These are phyloP conservation scores for Thalassarche chlororhynchos DNA, from an alignment of 2,113 vertebrate species.

Conservation along the genomic window DNA sequence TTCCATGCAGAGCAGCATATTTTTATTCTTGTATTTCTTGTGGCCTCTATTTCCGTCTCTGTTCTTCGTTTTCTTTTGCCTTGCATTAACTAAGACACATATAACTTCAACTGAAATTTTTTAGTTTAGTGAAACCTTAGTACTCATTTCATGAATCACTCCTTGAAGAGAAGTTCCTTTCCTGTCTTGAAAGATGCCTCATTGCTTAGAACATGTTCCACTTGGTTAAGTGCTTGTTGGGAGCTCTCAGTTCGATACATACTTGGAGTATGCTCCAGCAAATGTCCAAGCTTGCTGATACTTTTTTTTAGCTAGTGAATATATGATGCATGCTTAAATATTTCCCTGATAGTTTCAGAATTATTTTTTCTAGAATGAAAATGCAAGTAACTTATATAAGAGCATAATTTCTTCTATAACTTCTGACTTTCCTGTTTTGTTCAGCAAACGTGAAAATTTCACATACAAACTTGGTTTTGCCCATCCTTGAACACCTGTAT, in stretches of 20 bases:
- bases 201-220: not conserved
- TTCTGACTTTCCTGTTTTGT: not conserved
- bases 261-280: not conserved
- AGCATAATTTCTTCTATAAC: not conserved
- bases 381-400: not conserved
- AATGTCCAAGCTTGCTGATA: not conserved
- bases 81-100: not conserved
- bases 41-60: rapidly evolving
- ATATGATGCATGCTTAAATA: not conserved
- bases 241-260: not conserved
- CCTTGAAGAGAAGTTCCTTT: not conserved
- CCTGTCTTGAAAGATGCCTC: not conserved
- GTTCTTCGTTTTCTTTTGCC: not conserved
- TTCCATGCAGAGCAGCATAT: not conserved
- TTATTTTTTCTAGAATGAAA: not conserved
- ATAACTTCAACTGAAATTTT: not conserved
- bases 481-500: not conserved
- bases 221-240: not conserved
- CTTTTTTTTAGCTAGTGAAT: not conserved
- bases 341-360: not conserved
- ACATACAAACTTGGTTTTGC: not conserved
- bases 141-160: not conserved
- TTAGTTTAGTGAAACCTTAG: not conserved
- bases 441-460: not conserved
- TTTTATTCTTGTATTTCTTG: not conserved